Percentiles rank a stretch among this genome's conserved stretches.
Conservation (phyloP, 1,140 invertebrate species). For the Cephus cinctus region DNA sequence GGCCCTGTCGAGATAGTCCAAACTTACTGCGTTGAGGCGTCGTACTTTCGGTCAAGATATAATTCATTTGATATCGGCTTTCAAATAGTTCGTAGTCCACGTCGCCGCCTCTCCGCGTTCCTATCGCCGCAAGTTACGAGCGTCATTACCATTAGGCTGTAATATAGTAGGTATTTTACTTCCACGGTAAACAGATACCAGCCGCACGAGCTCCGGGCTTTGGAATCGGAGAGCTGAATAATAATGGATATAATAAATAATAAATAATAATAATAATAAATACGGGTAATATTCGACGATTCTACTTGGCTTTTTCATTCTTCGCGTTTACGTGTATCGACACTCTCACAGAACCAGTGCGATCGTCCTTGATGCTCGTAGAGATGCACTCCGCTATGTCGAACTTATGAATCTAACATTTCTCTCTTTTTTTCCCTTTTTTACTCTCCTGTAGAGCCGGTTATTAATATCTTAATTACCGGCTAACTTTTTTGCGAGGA, state of each 20-base stretch:
- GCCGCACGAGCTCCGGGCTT: background rate
- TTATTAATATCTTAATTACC: conserved; percentile 39
- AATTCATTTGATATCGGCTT: conserved; percentile 31
- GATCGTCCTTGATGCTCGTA: no score
- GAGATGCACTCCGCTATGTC: no score
- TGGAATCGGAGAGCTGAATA: no score
- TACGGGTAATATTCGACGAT: no score
- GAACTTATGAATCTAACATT: no score
- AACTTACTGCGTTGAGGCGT: no score
- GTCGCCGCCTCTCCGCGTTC: conserved; percentile 13
- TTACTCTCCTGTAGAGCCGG: background rate
- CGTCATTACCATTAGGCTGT: conserved; percentile 33
- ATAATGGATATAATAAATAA: no score
- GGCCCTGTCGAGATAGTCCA: no score
- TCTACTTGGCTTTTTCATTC: conserved; percentile 6
- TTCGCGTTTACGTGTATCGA: background rate
- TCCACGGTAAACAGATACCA: background rate
- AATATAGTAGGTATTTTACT: conserved; percentile 19
- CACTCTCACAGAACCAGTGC: conserved; percentile 3
- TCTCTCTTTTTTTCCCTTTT: no score
- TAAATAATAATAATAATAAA: no score
- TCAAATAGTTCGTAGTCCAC: conserved; percentile 14
- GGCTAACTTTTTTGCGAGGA: conserved; percentile 19
- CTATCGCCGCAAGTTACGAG: conserved; percentile 38
- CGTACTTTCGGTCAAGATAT: conserved; percentile 23